Evolutionary conservation across 2,113 vertebrate species (phyloP).

Genomic region (Catharus bicknelli): DNA sequence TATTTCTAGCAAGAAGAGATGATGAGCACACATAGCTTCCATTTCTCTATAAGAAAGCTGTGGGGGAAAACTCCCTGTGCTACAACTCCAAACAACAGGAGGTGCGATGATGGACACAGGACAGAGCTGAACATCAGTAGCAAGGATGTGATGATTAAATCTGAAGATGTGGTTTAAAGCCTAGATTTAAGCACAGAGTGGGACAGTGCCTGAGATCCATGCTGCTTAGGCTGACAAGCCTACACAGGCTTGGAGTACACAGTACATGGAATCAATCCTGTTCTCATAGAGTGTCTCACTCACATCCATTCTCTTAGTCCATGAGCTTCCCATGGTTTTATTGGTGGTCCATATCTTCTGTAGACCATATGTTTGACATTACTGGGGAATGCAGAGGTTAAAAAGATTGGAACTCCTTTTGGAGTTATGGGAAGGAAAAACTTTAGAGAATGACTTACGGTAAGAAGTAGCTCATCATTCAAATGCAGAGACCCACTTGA

Average conservation of each 20-base stretch:
- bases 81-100: background rate
- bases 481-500: background rate
- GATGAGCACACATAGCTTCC: background rate
- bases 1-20: background rate
- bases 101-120: background rate
- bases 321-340: background rate
- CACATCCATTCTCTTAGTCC: background rate
- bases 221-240: background rate
- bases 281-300: background rate
- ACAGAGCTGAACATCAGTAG: background rate
- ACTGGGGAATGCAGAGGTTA: constrained; percentile 13
- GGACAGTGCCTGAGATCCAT: background rate
- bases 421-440: background rate
- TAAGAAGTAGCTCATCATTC: background rate
- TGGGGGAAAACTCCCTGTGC: background rate
- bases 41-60: background rate
- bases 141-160: background rate
- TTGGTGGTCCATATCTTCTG: background rate
- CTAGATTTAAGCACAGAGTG: background rate
- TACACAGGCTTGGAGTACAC: background rate
- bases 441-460: background rate
- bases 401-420: constrained; percentile 19
- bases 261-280: background rate
- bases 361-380: constrained; percentile 7
- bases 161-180: background rate